phyloP scores from a whole-genome alignment of 2,113 vertebrate genomes.

The Cranoglanis bouderius region DNA sequence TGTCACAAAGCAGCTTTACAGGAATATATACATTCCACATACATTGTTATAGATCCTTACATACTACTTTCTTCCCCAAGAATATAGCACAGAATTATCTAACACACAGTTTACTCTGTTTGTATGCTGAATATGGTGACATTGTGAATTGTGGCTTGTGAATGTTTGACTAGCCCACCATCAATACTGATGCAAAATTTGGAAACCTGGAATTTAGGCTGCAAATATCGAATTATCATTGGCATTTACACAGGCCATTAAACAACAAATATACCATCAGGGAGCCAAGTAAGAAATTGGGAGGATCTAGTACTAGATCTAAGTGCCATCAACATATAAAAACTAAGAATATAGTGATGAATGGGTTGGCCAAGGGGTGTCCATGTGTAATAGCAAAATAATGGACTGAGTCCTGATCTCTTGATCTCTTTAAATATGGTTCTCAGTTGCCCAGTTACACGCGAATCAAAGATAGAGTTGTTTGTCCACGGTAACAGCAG shows the following conservation, averaged over 20 bases:
- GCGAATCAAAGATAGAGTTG: no score
- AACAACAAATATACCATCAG: not conserved
- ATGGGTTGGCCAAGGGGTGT: not conserved
- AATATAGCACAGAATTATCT: not conserved
- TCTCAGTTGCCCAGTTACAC: no score
- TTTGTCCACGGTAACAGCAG: no score
- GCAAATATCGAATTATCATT: not conserved
- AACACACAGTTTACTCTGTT: not conserved
- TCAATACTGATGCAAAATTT: not conserved
- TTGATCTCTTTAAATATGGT: no score
- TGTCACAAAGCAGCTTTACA: not conserved
- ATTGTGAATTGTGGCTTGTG: not conserved
- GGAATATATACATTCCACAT: not conserved
- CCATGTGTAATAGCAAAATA: not conserved
- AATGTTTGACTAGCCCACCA: not conserved
- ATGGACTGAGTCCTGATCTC: not conserved
- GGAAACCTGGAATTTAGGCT: not conserved
- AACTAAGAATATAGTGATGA: not conserved
- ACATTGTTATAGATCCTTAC: not conserved
- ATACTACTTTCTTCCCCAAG: not conserved
- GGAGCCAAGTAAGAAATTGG: not conserved
- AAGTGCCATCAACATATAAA: not conserved
- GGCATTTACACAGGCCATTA: not conserved
- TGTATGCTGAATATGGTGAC: not conserved
- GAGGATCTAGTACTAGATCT: not conserved